Evolutionary conservation across 2,888 invertebrate genomes (phyloP).

Genomic region (Pecten maximus): DNA sequence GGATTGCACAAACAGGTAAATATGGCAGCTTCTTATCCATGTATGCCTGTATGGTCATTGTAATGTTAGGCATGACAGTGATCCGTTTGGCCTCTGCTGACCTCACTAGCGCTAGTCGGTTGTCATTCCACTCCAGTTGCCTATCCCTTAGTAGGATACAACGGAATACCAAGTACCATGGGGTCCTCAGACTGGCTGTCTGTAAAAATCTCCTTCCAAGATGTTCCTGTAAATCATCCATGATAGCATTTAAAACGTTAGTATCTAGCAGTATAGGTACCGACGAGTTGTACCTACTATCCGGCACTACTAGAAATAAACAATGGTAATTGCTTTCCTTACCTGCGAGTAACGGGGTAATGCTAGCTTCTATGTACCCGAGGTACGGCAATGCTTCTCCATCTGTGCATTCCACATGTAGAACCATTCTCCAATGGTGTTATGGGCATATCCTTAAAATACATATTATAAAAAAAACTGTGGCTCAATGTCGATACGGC

Average conservation of each 20-base stretch:
- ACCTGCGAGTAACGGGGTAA: not conserved
- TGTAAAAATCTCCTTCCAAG: conserved; percentile 38
- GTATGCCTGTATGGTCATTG: not conserved
- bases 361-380: conserved; percentile 39
- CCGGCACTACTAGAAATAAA: conserved; percentile 43
- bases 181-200: not conserved
- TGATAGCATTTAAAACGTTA: not conserved
- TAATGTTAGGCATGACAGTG: not conserved
- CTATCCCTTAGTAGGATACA: conserved; percentile 10
- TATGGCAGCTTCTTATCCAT: conserved; percentile 8
- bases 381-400: conserved; percentile 37
- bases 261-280: conserved; percentile 43
- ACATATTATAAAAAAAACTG: conserved; percentile 25
- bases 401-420: conserved; percentile 39
- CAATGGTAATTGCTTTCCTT: not conserved
- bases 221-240: conserved; percentile 6
- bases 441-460: not conserved
- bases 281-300: conserved; percentile 39
- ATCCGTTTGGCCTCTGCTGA: not conserved
- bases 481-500: not conserved
- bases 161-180: conserved; percentile 40
- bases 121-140: not conserved
- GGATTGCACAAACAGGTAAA: not conserved
- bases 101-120: not conserved
- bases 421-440: conserved; percentile 11